Evolutionary conservation across 2,888 invertebrate genomes (phyloP).

Genomic region (Carabus problematicus): DNA sequence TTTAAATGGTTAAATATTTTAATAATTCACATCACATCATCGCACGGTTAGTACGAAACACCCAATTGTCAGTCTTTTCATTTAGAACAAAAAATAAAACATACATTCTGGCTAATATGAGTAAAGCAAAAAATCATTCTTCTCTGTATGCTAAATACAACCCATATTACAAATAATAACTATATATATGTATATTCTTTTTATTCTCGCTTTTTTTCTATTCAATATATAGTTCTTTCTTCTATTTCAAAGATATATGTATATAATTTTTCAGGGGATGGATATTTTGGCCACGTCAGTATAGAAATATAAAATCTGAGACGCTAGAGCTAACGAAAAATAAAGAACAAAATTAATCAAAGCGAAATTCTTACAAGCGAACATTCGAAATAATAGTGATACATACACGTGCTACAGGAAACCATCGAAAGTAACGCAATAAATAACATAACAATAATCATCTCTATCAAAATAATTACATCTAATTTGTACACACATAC

Average conservation of each 20-base stretch:
- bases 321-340: slow-evolving; percentile 30
- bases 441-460: no score
- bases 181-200: background rate
- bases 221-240: no score
- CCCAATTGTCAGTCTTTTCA: slow-evolving; percentile 42
- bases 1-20: no score
- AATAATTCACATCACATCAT: slow-evolving; percentile 22
- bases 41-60: slow-evolving; percentile 43
- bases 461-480: no score
- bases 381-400: no score
- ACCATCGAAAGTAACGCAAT: no score
- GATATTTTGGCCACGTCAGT: slow-evolving; percentile 38
- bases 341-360: slow-evolving; percentile 17
- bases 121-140: no score
- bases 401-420: no score
- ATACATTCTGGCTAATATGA: slow-evolving; percentile 2
- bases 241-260: background rate
- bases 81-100: slow-evolving; percentile 33
- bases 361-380: slow-evolving; percentile 22
- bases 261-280: slow-evolving; percentile 31
- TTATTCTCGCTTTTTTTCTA: background rate
- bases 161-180: slow-evolving; percentile 2
- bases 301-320: slow-evolving; percentile 33
- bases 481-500: no score
- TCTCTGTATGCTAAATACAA: background rate